phyloP scores from a whole-genome alignment of 2,888 invertebrate genomes.

The Chymomyza procnemis region DNA sequence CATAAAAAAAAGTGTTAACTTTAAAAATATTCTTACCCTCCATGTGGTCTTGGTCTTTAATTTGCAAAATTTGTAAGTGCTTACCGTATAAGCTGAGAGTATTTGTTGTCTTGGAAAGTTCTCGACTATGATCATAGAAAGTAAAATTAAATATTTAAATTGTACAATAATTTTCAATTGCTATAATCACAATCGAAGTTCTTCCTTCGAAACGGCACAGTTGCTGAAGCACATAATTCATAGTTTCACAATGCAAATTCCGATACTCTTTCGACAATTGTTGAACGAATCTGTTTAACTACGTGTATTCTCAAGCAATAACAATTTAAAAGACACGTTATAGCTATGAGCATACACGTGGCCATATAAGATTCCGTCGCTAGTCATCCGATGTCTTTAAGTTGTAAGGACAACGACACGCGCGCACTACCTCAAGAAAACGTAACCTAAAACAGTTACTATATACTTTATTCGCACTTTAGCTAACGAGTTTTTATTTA shows the following conservation, averaged over 20 bases:
- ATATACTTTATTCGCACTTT: neutral
- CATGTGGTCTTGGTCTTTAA: neutral
- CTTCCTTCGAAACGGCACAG: neutral
- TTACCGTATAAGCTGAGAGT: neutral
- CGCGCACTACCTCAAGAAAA: neutral
- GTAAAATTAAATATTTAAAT: neutral
- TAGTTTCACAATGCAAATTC: too few species aligned
- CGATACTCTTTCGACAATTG: slow-evolving; percentile 24
- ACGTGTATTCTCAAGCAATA: slow-evolving; percentile 99
- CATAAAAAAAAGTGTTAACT: too few species aligned
- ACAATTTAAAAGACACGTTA: slow-evolving; percentile 96
- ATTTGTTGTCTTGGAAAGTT: neutral
- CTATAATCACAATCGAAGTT: neutral
- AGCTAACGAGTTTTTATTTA: slow-evolving; percentile 37
- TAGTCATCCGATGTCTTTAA: neutral
- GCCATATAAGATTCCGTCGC: slow-evolving; percentile 87
- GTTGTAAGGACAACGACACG: neutral
- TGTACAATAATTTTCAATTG: neutral
- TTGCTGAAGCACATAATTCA: too few species aligned
- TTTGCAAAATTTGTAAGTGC: neutral
- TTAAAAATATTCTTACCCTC: too few species aligned
- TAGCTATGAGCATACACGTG: slow-evolving; percentile 99
- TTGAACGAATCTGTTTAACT: slow-evolving; percentile 87
- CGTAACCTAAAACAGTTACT: neutral
- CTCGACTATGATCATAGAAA: neutral